Base-by-base conservation (phyloP, 1,140 invertebrate species). In the Lordiphosa stackelbergi region DNA sequence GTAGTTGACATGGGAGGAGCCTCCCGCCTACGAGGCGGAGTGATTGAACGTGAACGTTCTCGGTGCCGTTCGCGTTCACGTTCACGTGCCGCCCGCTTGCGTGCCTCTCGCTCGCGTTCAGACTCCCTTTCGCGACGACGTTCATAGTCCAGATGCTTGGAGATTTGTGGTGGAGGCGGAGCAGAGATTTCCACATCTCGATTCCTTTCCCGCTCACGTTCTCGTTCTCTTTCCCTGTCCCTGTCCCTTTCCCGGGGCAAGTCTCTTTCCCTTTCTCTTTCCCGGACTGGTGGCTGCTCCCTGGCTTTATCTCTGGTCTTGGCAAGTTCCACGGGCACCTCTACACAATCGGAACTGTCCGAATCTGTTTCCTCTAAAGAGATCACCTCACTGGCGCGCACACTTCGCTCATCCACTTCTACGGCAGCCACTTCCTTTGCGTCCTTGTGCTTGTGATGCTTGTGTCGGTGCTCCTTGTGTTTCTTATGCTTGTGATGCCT, bases 311-410 rank as follows among this genome's bases (percentile, higher is more conserved):
- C 7, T 8, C 7, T 7, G 28, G 31, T 22, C 13, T 42, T 68
- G 24, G 35, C 35, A 31, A 71, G 73, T 22, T 74, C 70, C 10
- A 75, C 53, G 4, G 78, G 78, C 38, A 83, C 77, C 60, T 86
- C 85, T 13, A 87, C 77, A 40, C 85, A 87, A 52, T 87, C 85
- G 0, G 85, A 87, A 48, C 77, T 83, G 16, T 83, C 77, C 0
- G 77, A 83, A 53, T 87, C 85, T 6, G 81, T 85, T 28, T 87
- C 85, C 62, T 87, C 74, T 7, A 87, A 36, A 1, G 81, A 83
- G 54, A 87, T 86, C 19, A 85, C 66, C 19, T 83, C 77, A 41
- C 65, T 77, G 24, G 68, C 41, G 1, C 79, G 65, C 12, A 31
- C 28, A 31, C 8, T 7, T 31, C 28, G 8, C 5, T 8, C 28